phyloP scores from a whole-genome alignment of 2,797 vertebrate genomes.

The Girardinus metallicus region DNA sequence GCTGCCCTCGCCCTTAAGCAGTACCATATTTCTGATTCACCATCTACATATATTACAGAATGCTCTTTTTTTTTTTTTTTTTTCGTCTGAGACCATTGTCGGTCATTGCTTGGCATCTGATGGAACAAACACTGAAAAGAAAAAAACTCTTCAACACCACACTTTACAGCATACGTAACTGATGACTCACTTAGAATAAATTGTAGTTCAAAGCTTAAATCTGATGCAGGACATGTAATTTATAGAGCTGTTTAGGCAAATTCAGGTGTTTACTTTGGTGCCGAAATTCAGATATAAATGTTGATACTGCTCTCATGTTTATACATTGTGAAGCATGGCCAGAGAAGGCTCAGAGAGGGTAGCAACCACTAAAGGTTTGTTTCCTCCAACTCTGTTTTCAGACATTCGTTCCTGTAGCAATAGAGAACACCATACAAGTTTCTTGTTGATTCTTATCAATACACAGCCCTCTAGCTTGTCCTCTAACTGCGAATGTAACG shows the following conservation, averaged over 20 bases:
- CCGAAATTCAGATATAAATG: conserved; percentile 17
- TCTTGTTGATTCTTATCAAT: not conserved
- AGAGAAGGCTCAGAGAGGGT: not conserved
- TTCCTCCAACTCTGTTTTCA: not conserved
- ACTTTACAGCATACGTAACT: conserved; percentile 9
- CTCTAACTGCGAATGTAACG: not conserved
- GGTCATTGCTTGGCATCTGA: conserved; percentile 41
- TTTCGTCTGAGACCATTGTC: conserved; percentile 29
- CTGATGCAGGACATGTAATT: conserved; percentile 4
- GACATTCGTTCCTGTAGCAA: not conserved
- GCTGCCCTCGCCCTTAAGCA: conserved; percentile 23
- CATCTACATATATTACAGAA: conserved; percentile 35
- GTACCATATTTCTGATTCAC: conserved; percentile 41
- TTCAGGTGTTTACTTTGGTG: conserved; percentile 27
- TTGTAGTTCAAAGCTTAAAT: conserved; percentile 12
- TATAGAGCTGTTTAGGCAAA: conserved; percentile 19
- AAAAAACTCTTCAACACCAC: conserved; percentile 2
- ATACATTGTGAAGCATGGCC: not conserved
- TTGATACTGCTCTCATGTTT: not conserved
- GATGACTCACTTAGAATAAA: conserved; percentile 6
- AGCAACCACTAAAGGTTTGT: not conserved
- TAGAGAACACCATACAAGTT: not conserved
- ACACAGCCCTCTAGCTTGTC: not conserved
- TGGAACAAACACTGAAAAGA: not conserved
- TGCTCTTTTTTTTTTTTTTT: conserved; percentile 27